Evolutionary conservation across 2,888 invertebrate genomes (phyloP).

Genomic region (Ichneumoninae sp.): DNA sequence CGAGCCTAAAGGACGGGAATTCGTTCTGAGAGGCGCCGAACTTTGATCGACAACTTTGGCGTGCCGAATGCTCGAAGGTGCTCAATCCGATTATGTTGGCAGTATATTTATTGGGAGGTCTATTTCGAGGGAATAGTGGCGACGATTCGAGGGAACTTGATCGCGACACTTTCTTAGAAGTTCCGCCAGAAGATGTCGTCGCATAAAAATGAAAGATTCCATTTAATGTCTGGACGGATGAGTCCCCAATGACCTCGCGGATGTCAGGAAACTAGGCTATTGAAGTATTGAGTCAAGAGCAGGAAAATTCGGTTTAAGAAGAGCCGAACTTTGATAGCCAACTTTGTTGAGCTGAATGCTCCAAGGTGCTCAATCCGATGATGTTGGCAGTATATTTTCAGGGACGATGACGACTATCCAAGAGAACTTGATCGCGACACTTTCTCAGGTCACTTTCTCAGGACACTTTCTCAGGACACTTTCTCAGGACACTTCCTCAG

Average conservation of each 20-base stretch:
- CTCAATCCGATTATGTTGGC: constrained; percentile 13
- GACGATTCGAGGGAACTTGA: not conserved
- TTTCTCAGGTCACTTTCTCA: too few relatives aligned
- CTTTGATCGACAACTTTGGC: not conserved
- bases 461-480: too few relatives aligned
- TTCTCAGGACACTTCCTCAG: too few relatives aligned
- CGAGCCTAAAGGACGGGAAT: constrained; percentile 5
- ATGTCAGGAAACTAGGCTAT: constrained; percentile 37
- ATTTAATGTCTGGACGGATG: constrained; percentile 52
- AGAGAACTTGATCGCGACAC: too few relatives aligned
- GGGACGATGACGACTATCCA: not conserved
- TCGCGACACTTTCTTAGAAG: too few relatives aligned
- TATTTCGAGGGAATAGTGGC: too few relatives aligned
- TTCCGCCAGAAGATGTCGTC: constrained; percentile 12
- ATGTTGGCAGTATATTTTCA: not conserved
- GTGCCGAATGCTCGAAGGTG: constrained; percentile 1
- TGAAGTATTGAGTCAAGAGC: not conserved
- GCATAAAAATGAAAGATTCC: constrained; percentile 52
- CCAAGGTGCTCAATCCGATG: constrained; percentile 8
- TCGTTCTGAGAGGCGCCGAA: not conserved
- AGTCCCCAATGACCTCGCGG: constrained; percentile 25
- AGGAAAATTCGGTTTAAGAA: not conserved
- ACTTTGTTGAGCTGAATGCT: constrained; percentile 7
- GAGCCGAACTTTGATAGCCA: not conserved
- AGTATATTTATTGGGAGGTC: not conserved